Base-by-base conservation (phyloP, 2,113 vertebrate genomes). In the Oophaga pumilio region DNA sequence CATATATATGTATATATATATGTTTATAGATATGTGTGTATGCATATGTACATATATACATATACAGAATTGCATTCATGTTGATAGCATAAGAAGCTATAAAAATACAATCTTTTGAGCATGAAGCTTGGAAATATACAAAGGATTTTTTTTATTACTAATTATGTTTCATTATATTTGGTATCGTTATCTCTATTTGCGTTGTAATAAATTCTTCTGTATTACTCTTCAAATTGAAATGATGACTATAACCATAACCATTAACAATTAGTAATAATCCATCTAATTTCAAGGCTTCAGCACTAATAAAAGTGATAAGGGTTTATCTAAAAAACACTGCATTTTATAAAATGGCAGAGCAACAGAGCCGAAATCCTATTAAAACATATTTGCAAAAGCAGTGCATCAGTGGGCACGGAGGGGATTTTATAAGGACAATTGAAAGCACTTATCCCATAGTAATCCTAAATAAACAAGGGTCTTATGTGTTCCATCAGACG, bases 321-420 rank as follows among this genome's bases (percentile, higher is more conserved):
- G 71, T 68, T 88, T 57, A 88, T 53, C 59, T 84, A 50, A 77
- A 88, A 76, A 52, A 60, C 53, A 9, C 14, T 20, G n/a, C 73
- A 49, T 60, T 82, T 83, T 22, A 28, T 88, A 66, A 66, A 77
- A 77, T 82, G 68, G 68, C 56, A 60, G 68, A 64, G 79, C 69
- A 80, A 80, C 22, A 53, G 78, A 76, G 15, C 49, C 43, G 28
- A 82, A 87, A 87, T 87, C 79, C 78, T 53, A 74, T 88, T 84
- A 88, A 76, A 77, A 22, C 60, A 53, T 68, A 76, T 88, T 77
- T 83, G 57, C 73, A 52, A 76, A 68, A 84, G 60, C 87, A 76
- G n/a, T 56, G 80, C 87, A 76, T 88, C 73, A 56, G 49, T 77
- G 62, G 80, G 49, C 87, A 64, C 79, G 14, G 56, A 81, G 69